Percentiles rank a stretch among this genome's conserved stretches.
phyloP scores from a whole-genome alignment of 2,888 invertebrate species.

The Carterocephalus palaemon region DNA sequence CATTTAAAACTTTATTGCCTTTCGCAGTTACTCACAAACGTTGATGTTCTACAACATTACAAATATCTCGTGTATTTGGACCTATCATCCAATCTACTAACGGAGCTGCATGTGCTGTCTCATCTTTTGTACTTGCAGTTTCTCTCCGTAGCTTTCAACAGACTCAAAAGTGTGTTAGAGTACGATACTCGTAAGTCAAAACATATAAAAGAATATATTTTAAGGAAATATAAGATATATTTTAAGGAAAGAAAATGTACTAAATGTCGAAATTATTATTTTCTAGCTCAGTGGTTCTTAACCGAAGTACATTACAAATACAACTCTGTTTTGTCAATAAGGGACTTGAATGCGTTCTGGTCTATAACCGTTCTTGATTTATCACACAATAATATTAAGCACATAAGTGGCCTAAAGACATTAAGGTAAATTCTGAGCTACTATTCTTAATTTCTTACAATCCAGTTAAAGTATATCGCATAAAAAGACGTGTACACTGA shows the following conservation, averaged over 20 bases:
- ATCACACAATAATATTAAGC: conserved; percentile 79
- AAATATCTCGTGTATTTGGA: conserved; percentile 80
- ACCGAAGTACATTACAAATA: conserved; percentile 80
- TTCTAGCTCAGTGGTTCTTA: conserved; percentile 79
- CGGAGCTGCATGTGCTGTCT: conserved; percentile 70
- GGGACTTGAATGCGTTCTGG: conserved; percentile 79
- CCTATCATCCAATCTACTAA: conserved; percentile 76
- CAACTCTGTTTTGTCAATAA: conserved; percentile 75
- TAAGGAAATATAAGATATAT: conserved; percentile 5
- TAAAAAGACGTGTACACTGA: too few species aligned
- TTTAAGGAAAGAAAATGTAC: conserved; percentile 5
- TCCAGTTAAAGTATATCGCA: too few species aligned
- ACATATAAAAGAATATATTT: conserved; percentile 23
- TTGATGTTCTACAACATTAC: conserved; percentile 72
- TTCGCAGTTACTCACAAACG: conserved; percentile 62
- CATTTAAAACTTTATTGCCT: conserved; percentile 7
- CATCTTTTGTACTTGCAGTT: conserved; percentile 77
- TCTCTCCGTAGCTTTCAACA: conserved; percentile 78
- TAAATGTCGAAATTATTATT: conserved; percentile 13
- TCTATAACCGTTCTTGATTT: conserved; percentile 80
- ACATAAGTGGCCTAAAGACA: conserved; percentile 73
- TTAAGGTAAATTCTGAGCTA: too few species aligned
- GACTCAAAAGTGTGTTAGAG: conserved; percentile 69
- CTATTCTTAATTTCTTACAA: conserved; percentile 1
- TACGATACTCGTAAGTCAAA: conserved; percentile 70